Percentiles rank a stretch among this genome's conserved stretches.
Conservation (phyloP, 2,113 vertebrate genomes). For the Labeo catla region DNA sequence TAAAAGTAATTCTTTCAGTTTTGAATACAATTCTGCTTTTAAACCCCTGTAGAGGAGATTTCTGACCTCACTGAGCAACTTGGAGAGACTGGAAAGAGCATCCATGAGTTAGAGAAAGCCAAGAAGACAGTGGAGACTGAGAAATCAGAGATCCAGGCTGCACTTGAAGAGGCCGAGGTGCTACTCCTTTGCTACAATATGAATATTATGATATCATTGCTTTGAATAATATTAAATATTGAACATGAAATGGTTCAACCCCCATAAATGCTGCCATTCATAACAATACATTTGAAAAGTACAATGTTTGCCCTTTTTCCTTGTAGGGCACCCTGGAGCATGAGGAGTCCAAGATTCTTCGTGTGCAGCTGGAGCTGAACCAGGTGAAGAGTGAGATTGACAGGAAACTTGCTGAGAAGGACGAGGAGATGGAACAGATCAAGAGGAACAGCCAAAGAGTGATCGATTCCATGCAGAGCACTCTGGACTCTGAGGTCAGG, state of each 20-base stretch:
- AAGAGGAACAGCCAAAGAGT: slow-evolving; percentile 66
- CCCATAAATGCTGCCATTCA: no score
- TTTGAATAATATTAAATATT: background rate
- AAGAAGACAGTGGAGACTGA: slow-evolving; percentile 81
- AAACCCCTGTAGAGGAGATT: background rate
- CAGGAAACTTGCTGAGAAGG: slow-evolving; percentile 78
- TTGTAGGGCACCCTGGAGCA: slow-evolving; percentile 56
- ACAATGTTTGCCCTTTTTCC: no score
- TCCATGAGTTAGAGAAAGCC: slow-evolving; percentile 81
- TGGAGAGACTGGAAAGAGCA: slow-evolving; percentile 65
- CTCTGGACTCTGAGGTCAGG: no score
- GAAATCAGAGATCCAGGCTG: slow-evolving; percentile 59
- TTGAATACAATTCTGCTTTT: background rate
- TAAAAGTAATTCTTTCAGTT: no score
- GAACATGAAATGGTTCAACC: no score
- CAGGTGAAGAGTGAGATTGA: slow-evolving; percentile 80
- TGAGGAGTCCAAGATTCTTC: slow-evolving; percentile 80
- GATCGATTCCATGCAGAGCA: no score
- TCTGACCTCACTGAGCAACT: background rate
- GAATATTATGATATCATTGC: background rate
- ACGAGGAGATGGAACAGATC: slow-evolving; percentile 79
- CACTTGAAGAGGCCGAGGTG: slow-evolving; percentile 1
- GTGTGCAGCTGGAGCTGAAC: slow-evolving; percentile 76
- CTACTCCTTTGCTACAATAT: background rate
- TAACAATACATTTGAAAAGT: no score